These are phyloP conservation scores for Drosophila nr. perissopoda DNA, from an alignment of 2,888 invertebrate species.

Conservation along the genomic window DNA sequence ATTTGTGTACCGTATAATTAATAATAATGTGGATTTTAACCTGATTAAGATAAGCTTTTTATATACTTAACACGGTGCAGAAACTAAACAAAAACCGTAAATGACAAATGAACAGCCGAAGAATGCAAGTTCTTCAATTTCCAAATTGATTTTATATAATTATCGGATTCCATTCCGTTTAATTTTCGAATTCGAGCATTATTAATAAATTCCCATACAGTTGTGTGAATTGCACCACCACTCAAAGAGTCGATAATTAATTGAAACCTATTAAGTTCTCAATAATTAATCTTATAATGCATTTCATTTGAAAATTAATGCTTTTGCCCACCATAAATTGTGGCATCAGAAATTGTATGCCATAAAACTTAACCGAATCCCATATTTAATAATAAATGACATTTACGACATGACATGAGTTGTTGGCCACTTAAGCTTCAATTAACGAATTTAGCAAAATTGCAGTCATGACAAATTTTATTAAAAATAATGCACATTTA, in stretches of 20 bases:
- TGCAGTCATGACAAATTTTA: constrained; percentile 4
- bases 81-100: not conserved
- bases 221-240: not conserved
- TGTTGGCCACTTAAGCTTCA: constrained; percentile 28
- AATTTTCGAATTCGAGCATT: not conserved
- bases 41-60: not conserved
- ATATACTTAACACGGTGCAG: not conserved
- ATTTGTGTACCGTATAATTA: not conserved
- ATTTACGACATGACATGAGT: not conserved
- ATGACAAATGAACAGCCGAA: not conserved
- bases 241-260: not conserved
- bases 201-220: not conserved
- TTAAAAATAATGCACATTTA: constrained; percentile 4
- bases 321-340: constrained; percentile 7
- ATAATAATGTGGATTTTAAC: not conserved
- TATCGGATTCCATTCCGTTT: not conserved
- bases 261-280: constrained; percentile 2
- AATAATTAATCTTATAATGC: not conserved
- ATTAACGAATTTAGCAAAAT: constrained; percentile 12
- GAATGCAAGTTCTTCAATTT: not conserved
- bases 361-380: not conserved
- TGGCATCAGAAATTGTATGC: not conserved
- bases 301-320: constrained; percentile 7
- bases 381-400: constrained; percentile 13
- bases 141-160: not conserved